Evolutionary conservation across 1,140 invertebrate genomes (phyloP), one percentile per base, ranked within the genome.

Genomic region (Cydia splendana): DNA sequence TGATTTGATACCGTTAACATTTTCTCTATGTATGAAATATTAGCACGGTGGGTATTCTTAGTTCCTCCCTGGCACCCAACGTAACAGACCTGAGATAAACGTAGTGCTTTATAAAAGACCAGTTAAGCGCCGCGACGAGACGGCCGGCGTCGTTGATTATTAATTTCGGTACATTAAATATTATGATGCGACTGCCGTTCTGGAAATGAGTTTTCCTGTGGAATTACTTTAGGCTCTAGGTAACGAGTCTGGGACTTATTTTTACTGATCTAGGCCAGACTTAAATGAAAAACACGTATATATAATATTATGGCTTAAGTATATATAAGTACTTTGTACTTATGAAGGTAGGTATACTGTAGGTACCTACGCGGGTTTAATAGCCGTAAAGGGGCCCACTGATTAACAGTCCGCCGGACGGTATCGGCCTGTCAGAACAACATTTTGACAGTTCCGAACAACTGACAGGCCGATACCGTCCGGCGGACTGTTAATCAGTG

Each of bases 151-250:
- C 85, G 78, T 80, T 75, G 30, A 80, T 78, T 78, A 87, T 91
- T 88, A 90, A 87, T 87, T 81, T 83, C 85, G 79, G 78, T 80
- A 85, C 84, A 91, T 88, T 89, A 84, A 89, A 81, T 84, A 85
- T 85, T 71, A 71, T 71, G 65, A 34, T 34, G 67, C 7, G 73
- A 71, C 62, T 62, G 6, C 10, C 12, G 51, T 65, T 13, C 28
- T 75, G 42, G 30, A 75, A 53, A 75, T 57, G 75, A 65, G 18
- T 28, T 75, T 53, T 75, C 9, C 28, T 12, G 15, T 30, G 30
- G n/a, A n/a, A 34, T 62, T 24, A 71, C 67, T 71, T 71, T 45
- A 13, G 34, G 67, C n/a, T n/a, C 30, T 71, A 18, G 65, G 65
- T 69, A 71, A 42, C 34, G 30, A 38, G n/a, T 12, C 28, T 34